These are phyloP conservation scores for Eulithis testata DNA, from an alignment of 2,888 invertebrate genomes.

Conservation along the genomic window DNA sequence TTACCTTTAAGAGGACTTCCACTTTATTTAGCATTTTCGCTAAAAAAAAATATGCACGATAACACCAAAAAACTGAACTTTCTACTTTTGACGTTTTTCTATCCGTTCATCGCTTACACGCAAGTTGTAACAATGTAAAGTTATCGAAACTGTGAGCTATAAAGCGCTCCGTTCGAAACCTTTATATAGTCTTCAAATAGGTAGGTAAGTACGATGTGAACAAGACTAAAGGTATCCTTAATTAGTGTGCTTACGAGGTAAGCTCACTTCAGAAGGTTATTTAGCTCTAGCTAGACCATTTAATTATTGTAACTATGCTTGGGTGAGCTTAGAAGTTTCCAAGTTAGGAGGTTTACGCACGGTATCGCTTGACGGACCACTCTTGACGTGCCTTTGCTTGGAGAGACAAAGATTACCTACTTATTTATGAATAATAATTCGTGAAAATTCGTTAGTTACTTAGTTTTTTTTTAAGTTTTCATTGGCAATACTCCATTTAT, in stretches of 20 bases:
- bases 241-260: not conserved
- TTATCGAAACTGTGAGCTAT: no score
- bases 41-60: not conserved
- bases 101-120: no score
- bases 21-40: no score
- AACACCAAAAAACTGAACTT: not conserved
- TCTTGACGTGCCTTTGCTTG: not conserved
- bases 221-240: not conserved
- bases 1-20: no score
- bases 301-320: slow-evolving; percentile 10
- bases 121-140: no score
- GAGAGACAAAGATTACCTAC: not conserved
- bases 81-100: no score
- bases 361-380: not conserved
- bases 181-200: not conserved
- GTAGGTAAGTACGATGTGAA: not conserved
- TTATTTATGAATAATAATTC: no score
- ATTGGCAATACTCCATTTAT: no score
- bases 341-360: not conserved
- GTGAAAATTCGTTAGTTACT: no score
- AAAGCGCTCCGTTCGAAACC: no score
- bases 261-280: slow-evolving; percentile 4
- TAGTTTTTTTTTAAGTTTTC: no score
- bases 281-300: slow-evolving; percentile 5
- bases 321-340: slow-evolving; percentile 13